These are phyloP conservation scores for Lophura nycthemera DNA, from an alignment of 2,113 vertebrate species.

Conservation along the genomic window DNA sequence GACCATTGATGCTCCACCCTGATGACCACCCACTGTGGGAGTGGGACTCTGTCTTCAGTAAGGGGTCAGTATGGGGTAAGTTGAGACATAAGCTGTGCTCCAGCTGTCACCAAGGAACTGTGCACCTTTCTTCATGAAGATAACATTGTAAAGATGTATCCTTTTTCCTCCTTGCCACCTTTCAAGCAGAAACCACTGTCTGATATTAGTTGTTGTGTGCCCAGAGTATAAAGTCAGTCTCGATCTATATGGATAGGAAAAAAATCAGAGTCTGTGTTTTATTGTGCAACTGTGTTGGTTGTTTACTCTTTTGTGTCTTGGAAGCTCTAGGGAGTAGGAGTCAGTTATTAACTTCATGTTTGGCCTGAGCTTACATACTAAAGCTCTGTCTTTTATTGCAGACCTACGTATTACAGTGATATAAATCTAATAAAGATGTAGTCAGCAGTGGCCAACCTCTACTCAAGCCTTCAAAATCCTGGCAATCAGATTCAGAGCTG, in stretches of 20 bases:
- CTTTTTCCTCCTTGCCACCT: background rate
- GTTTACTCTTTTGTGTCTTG: background rate
- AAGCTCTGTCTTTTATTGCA: background rate
- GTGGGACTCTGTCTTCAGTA: background rate
- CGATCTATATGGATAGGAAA: background rate
- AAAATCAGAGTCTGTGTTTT: background rate
- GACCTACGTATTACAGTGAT: background rate
- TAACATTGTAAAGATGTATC: background rate
- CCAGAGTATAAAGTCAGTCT: background rate
- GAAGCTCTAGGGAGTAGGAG: background rate
- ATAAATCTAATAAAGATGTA: background rate
- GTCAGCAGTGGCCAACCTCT: background rate
- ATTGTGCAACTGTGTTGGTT: background rate
- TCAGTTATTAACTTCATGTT: background rate
- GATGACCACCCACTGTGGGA: background rate
- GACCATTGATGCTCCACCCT: rapidly evolving
- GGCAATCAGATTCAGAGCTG: background rate
- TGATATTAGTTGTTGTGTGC: background rate
- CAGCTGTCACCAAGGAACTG: background rate
- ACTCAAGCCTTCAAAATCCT: background rate
- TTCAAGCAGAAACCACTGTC: background rate
- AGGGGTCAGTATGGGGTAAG: too few relatives aligned
- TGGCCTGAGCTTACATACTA: background rate
- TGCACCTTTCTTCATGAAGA: background rate
- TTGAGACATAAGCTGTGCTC: background rate